Evolutionary conservation across 2,888 invertebrate species (phyloP).

Genomic region (Aporophyla nigra): DNA sequence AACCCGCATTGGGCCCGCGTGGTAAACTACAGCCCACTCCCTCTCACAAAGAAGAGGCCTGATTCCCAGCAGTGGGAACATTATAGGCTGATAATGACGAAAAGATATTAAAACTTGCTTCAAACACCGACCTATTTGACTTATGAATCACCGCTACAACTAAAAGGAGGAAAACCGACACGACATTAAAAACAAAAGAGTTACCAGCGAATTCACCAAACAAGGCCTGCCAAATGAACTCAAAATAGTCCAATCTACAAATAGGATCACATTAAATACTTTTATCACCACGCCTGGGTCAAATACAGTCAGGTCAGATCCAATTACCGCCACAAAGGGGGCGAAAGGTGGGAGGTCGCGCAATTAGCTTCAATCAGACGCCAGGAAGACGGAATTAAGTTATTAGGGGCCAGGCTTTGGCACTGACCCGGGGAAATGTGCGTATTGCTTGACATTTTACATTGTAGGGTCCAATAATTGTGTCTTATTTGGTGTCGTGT

Average conservation of each 20-base stretch:
- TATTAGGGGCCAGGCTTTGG: slow-evolving; percentile 71
- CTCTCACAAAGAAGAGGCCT: neutral
- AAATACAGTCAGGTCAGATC: slow-evolving; percentile 75
- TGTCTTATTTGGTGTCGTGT: neutral
- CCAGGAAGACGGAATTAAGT: slow-evolving; percentile 82
- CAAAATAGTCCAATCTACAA: slow-evolving; percentile 45
- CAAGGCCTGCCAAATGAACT: slow-evolving; percentile 27
- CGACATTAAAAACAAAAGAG: neutral
- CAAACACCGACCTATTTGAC: slow-evolving; percentile 2
- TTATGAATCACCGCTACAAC: neutral
- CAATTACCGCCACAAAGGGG: slow-evolving; percentile 76
- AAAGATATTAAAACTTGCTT: neutral
- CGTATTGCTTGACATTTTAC: slow-evolving; percentile 24
- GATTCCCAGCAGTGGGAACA: too few relatives aligned
- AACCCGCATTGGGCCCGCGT: too few relatives aligned
- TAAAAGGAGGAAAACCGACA: neutral
- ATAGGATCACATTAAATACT: slow-evolving; percentile 58
- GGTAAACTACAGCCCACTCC: too few relatives aligned
- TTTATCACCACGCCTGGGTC: slow-evolving; percentile 69
- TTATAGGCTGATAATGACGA: neutral
- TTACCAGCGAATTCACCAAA: neutral
- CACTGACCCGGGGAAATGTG: slow-evolving; percentile 63
- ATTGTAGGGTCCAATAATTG: neutral
- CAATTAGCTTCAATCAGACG: slow-evolving; percentile 85
- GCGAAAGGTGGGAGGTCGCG: slow-evolving; percentile 78